Base-by-base conservation (phyloP, 1,140 invertebrate genomes). In the Sinonovacula constricta region DNA sequence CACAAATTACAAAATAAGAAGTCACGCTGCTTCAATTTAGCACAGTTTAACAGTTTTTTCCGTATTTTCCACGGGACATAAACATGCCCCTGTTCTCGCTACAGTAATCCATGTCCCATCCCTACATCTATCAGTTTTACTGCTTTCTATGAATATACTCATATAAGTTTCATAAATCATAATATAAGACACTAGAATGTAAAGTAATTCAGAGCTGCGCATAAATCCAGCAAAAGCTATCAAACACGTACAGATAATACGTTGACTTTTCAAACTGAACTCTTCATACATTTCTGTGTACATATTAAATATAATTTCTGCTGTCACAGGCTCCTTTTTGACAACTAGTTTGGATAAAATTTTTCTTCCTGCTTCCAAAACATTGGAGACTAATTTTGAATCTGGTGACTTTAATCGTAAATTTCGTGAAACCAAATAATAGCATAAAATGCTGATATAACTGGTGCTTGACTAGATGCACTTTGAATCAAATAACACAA, bases 1-100 rank as follows among this genome's bases (percentile, higher is more conserved):
- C 59, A 28, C 12, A 62, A 26, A n/a, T 62, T 62, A 31, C 59
- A 62, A 62, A 62, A 62, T 31, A 62, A 30, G n/a, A 28, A 62
- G 31, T 62, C 59, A 26, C 12, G 14, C 10, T 14, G n/a, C 3
- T 14, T 12, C 5, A 39, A 56, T n/a, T 45, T 54, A 45, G 31
- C 66, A n/a, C 26, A 69, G 22, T n/a, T 3, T 24, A n/a, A n/a
- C n/a, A n/a, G n/a, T n/a, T n/a, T n/a, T n/a, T n/a, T n/a, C n/a
- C n/a, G n/a, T n/a, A 26, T 28, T 54, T 5, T 12, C 45, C 7
- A 69, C 51, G 7, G 60, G 60, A 63, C 60, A 63, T 7, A 34
- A 18, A 34, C 31, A 22, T 15, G 60, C 33, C 12, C 60, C 26
- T 28, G 26, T 34, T 33, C 28, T 63, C 10, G 60, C 60, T 30